phyloP scores from a whole-genome alignment of 2,888 invertebrate genomes.

The Zaprionus lineosus region DNA sequence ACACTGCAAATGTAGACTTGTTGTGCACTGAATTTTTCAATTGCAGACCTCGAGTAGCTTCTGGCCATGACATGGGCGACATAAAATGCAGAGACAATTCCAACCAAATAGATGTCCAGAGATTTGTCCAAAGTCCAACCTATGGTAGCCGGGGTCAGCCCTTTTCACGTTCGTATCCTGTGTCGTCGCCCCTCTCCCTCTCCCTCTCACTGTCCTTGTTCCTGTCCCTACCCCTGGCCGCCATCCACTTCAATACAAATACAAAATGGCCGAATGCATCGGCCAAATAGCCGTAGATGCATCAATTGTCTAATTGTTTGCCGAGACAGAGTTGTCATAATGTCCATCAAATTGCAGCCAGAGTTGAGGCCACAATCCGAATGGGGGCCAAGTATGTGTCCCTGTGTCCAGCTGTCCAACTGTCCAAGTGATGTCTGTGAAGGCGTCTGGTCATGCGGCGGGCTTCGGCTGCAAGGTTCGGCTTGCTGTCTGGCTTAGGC shows the following conservation, averaged over 20 bases:
- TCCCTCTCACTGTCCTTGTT: no score
- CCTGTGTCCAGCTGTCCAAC: conserved; percentile 12
- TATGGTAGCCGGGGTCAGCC: conserved; percentile 57
- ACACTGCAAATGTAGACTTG: conserved; percentile 46
- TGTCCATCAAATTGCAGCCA: conserved; percentile 64
- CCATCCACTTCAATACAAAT: no score
- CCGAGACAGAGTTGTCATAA: conserved; percentile 75
- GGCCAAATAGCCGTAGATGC: conserved; percentile 58
- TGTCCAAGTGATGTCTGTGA: conserved; percentile 25
- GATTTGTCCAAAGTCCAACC: no score
- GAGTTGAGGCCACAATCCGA: conserved; percentile 21
- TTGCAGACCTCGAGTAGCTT: conserved; percentile 51
- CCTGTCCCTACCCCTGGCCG: no score
- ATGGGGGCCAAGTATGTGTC: no score
- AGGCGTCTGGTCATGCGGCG: conserved; percentile 27
- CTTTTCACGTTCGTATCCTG: conserved; percentile 54
- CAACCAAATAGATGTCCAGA: no score
- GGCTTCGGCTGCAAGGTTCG: conserved; percentile 30
- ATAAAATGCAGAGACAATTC: conserved; percentile 62
- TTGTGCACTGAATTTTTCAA: conserved; percentile 50
- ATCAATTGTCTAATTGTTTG: conserved; percentile 76
- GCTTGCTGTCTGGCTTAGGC: conserved; percentile 45
- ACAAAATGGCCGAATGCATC: conserved; percentile 39
- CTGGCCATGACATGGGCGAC: conserved; percentile 60
- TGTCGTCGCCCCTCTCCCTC: no score